These are phyloP conservation scores for Aromia moschata DNA, from an alignment of 2,888 invertebrate genomes.

Conservation along the genomic window DNA sequence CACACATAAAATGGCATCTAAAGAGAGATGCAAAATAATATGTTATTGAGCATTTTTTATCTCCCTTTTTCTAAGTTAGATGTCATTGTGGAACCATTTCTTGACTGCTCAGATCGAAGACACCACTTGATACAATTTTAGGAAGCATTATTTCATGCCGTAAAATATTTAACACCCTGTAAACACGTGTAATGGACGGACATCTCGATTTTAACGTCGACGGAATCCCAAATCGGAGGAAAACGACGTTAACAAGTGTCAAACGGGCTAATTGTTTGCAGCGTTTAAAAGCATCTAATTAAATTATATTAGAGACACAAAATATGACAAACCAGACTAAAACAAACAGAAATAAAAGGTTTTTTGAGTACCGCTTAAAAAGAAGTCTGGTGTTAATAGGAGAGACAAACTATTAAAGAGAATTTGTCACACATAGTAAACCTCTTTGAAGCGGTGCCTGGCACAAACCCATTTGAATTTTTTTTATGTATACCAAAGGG, in stretches of 20 bases:
- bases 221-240: neutral
- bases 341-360: conserved; percentile 41
- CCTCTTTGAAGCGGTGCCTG: conserved; percentile 44
- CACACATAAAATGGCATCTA: no score
- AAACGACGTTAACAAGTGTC: conserved; percentile 18
- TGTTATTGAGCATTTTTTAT: no score
- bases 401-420: conserved; percentile 42
- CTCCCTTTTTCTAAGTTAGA: no score
- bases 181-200: no score
- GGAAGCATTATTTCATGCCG: no score
- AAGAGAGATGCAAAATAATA: no score
- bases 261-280: conserved; percentile 34
- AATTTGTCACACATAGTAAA: conserved; percentile 45
- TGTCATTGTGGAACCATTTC: no score
- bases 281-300: conserved; percentile 42
- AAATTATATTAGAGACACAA: conserved; percentile 40
- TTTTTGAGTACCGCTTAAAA: conserved; percentile 36
- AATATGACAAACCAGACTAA: conserved; percentile 41
- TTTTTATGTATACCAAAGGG: conserved; percentile 49
- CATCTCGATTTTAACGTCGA: no score
- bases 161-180: no score
- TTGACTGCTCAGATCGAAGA: no score
- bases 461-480: conserved; percentile 48
- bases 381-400: conserved; percentile 42
- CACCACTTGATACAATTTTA: no score